Evolutionary conservation across 2,113 vertebrate genomes (phyloP), one percentile per base, ranked within the genome.

Genomic region (Lepus timidus): DNA sequence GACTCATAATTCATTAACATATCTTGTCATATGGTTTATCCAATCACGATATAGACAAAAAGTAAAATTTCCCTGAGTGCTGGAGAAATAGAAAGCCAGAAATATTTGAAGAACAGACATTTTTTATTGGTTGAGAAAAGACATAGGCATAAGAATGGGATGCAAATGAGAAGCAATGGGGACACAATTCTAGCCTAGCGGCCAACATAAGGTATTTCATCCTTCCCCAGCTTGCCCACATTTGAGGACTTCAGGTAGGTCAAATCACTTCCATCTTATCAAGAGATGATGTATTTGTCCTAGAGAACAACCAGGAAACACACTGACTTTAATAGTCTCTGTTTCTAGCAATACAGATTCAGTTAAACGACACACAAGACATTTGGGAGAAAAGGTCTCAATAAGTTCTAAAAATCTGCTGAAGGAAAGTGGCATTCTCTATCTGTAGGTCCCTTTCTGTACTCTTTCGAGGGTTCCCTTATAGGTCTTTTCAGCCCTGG

Each of bases 221-320:
- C 4, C 0, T 62, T n/a, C 1, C 70, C 62, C 9, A 10, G 19
- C 4, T 44, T 31, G 67, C 58, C 10, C 36, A 31, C 25, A 70
- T 65, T 70, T 85, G 33, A 85, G 79, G 11, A 39, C 3, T 68
- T 64, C 2, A 5, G 29, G 3, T 65, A 93, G 74, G 73, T 68
- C 55, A 84, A 68, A 52, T 55, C n/a, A 80, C 31, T 90, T 92
- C 12, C 39, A 67, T 73, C 39, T 65, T 49, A 52, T 49, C 14
- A 85, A 95, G 39, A 93, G 19, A 51, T 78, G 33, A 94, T 58
- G 33, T 88, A 70, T 11, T 68, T 80, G 64, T 62, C 44, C 33
- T n/a, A 51, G 14, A 73, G 25, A 16, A 65, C 51, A 90, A 62
- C 12, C 20, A 80, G 75, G 29, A 80, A 92, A 25, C n/a, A 39